These are phyloP conservation scores for Thaumetopoea pityocampa DNA, from an alignment of 1,140 invertebrate species.

Conservation along the genomic window DNA sequence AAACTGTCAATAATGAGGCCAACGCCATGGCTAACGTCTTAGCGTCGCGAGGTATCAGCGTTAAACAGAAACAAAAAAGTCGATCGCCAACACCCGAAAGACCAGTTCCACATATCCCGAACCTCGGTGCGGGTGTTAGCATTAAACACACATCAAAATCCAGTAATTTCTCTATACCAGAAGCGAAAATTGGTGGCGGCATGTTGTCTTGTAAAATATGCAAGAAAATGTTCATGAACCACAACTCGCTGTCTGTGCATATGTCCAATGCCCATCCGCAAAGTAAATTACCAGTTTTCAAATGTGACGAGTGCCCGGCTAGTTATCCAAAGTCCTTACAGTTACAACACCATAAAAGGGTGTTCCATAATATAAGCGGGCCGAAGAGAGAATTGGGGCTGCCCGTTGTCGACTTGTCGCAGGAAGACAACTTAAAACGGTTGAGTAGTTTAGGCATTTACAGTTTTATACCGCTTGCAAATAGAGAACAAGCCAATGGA, in stretches of 20 bases:
- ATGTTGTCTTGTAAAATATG: constrained; percentile 62
- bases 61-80: constrained; percentile 79
- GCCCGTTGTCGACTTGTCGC: constrained; percentile 84
- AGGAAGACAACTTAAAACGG: constrained; percentile 78
- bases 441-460: constrained; percentile 82
- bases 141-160: constrained; percentile 75
- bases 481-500: constrained; percentile 78
- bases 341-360: constrained; percentile 81
- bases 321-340: constrained; percentile 82
- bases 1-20: constrained; percentile 80
- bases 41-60: constrained; percentile 84
- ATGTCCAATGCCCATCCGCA: constrained; percentile 60
- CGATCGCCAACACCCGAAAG: constrained; percentile 62
- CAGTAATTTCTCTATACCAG: constrained; percentile 66
- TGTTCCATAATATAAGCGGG: constrained; percentile 79
- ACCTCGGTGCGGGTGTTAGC: constrained; percentile 84
- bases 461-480: constrained; percentile 84
- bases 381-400: constrained; percentile 79
- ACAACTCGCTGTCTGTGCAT: constrained; percentile 54
- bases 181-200: constrained; percentile 58
- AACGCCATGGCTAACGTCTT: constrained; percentile 85
- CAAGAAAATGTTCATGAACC: constrained; percentile 66
- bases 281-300: constrained; percentile 67
- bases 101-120: constrained; percentile 72
- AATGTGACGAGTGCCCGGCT: constrained; percentile 83